These are phyloP conservation scores for Rhincodon typus DNA, from an alignment of 2,797 vertebrate genomes.

Conservation along the genomic window DNA sequence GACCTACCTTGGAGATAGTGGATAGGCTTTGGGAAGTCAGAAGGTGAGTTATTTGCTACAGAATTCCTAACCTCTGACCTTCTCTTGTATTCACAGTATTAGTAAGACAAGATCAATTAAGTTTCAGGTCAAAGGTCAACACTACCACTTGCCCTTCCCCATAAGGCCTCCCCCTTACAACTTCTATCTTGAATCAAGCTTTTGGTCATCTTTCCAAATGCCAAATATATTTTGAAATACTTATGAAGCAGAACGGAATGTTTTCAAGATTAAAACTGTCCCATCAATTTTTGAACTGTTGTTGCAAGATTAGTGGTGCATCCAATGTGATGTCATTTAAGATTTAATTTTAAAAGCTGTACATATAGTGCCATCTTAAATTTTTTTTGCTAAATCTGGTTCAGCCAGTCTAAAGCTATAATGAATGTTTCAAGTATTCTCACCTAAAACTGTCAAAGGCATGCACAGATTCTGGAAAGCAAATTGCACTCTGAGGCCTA, in stretches of 20 bases:
- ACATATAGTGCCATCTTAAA: not conserved
- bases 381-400: not conserved
- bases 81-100: not conserved
- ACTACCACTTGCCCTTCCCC: not conserved
- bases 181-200: not conserved
- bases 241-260: not conserved
- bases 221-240: too few relatives aligned
- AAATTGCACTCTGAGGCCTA: slow-evolving; percentile 35
- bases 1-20: not conserved
- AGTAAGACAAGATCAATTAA: not conserved
- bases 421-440: not conserved
- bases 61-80: not conserved
- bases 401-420: not conserved
- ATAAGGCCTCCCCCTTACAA: not conserved
- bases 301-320: not conserved
- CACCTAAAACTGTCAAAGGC: slow-evolving; percentile 30
- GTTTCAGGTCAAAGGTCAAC: not conserved
- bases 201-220: not conserved
- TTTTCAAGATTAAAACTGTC: not conserved
- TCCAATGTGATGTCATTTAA: not conserved
- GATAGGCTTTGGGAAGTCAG: not conserved
- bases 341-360: not conserved
- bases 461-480: slow-evolving; percentile 34
- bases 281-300: not conserved
- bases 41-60: not conserved